A percentile compares a stretch with the other conserved stretches of the same genome.
Conservation (phyloP, 1,140 invertebrate genomes). For the Heliconius hewitsoni region DNA sequence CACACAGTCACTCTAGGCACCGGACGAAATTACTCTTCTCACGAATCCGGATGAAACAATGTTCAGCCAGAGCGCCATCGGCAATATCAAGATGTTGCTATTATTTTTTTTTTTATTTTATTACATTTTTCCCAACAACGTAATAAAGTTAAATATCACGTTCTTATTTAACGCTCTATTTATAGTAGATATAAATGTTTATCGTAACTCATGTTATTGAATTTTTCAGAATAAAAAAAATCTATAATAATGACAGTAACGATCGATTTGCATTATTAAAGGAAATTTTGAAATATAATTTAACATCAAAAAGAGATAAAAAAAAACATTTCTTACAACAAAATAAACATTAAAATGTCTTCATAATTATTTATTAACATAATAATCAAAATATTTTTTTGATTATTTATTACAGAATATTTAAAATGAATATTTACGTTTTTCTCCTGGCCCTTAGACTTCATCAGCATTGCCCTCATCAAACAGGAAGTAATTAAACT, state of each 20-base stretch:
- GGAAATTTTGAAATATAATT: no score
- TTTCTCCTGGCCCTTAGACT: neutral
- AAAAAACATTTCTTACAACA: no score
- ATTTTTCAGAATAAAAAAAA: no score
- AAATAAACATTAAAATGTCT: no score
- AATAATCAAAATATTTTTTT: no score
- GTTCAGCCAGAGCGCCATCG: constrained; percentile 12
- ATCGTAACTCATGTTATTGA: no score
- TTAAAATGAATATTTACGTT: neutral
- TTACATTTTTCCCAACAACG: neutral
- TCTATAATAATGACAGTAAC: no score
- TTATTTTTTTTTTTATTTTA: constrained; percentile 16
- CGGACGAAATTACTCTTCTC: constrained; percentile 29
- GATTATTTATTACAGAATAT: no score
- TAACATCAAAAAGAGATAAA: no score
- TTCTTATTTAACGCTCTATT: neutral
- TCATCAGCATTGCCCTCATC: neutral
- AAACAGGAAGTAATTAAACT: constrained; percentile 21
- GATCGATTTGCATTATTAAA: no score
- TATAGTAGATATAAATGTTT: no score
- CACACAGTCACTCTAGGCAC: constrained; percentile 20
- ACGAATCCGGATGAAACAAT: constrained; percentile 26
- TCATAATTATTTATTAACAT: no score
- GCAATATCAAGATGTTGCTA: constrained; percentile 9
- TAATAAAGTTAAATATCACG: neutral